A percentile compares a stretch with the other conserved stretches of the same genome.
These are phyloP conservation scores for Engraulis encrasicolus DNA, from an alignment of 2,113 vertebrate species.

Conservation along the genomic window DNA sequence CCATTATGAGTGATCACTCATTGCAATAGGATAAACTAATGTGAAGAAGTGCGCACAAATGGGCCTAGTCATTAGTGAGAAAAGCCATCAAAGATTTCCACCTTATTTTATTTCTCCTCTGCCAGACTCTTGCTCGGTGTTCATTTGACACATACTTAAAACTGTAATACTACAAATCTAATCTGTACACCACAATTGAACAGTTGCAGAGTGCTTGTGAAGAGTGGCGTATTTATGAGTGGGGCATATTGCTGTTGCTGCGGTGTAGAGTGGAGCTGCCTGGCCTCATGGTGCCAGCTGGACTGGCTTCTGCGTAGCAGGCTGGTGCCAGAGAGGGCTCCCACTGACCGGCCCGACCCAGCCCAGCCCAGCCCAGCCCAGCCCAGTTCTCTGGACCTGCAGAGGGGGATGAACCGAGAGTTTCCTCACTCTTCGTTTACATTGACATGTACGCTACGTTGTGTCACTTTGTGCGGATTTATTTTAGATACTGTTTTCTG, in stretches of 20 bases:
- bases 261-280: not conserved
- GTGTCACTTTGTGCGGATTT: too few relatives aligned
- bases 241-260: not conserved
- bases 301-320: not conserved
- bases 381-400: too few relatives aligned
- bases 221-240: not conserved
- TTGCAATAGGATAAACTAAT: not conserved
- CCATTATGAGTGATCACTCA: not conserved
- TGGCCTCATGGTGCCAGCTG: not conserved
- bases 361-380: too few relatives aligned
- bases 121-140: not conserved
- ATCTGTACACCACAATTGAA: not conserved
- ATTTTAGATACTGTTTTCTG: too few relatives aligned
- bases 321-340: not conserved
- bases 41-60: not conserved
- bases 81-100: not conserved
- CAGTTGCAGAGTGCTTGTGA: not conserved
- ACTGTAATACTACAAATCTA: not conserved
- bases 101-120: not conserved
- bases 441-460: too few relatives aligned
- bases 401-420: too few relatives aligned
- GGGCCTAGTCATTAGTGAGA: too few relatives aligned
- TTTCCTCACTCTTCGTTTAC: too few relatives aligned
- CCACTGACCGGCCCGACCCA: slow-evolving; percentile 31
- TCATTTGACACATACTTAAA: not conserved